These are phyloP conservation scores for Poecile atricapillus DNA, from an alignment of 2,113 vertebrate species.

Conservation along the genomic window DNA sequence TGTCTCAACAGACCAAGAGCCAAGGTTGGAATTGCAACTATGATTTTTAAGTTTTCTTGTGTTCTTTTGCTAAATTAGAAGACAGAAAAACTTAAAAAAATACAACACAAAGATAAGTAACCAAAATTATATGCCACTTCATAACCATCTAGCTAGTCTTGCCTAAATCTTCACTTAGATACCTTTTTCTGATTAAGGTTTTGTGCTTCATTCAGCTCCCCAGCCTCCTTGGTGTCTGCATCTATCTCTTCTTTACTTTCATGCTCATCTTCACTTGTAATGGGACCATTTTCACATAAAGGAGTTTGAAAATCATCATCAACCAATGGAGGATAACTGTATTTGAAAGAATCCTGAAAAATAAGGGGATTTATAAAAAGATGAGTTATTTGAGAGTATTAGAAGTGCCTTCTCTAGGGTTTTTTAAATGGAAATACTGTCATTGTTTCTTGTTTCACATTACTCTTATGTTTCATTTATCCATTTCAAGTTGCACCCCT, in stretches of 20 bases:
- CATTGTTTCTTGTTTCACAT: not conserved
- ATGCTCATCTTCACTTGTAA: slow-evolving; percentile 87
- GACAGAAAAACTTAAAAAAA: not conserved
- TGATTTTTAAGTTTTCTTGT: not conserved
- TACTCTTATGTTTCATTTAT: not conserved
- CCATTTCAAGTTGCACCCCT: not conserved
- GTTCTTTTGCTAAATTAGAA: not conserved
- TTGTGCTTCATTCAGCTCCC: slow-evolving; percentile 83
- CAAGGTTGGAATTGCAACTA: not conserved
- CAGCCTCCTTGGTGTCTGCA: slow-evolving; percentile 79
- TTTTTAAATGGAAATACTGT: not conserved
- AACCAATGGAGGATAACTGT: slow-evolving; percentile 93
- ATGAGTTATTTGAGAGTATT: not conserved
- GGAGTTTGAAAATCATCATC: slow-evolving; percentile 98
- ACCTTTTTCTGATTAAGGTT: slow-evolving; percentile 86
- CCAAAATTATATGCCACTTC: not conserved
- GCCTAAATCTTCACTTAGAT: slow-evolving; percentile 30
- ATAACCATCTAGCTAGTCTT: not conserved
- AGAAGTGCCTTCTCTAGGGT: not conserved
- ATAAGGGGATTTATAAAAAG: not conserved
- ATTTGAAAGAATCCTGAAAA: slow-evolving; percentile 90
- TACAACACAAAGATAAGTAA: not conserved
- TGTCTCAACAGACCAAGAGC: not conserved
- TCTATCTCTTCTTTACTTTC: slow-evolving; percentile 89
- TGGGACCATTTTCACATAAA: slow-evolving; percentile 90